Conservation (phyloP, 35 echinoderm and acorn worm genomes). For the Heliocidaris erythrogramma region DNA sequence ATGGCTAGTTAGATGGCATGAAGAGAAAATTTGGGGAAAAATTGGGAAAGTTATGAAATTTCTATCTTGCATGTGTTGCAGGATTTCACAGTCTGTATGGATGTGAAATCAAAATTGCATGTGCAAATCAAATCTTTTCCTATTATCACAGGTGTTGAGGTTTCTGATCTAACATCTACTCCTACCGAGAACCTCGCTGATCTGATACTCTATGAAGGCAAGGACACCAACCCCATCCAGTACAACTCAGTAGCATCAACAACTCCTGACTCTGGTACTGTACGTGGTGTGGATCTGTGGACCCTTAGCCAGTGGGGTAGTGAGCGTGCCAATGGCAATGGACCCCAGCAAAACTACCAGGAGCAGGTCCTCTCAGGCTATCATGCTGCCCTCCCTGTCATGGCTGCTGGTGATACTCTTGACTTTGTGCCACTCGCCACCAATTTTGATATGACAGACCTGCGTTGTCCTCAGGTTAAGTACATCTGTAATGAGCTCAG, state of each 20-base stretch:
- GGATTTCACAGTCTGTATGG: background rate
- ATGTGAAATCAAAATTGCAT: background rate
- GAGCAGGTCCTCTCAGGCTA: conserved; percentile 60
- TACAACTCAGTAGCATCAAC: conserved; percentile 10
- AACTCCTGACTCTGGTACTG: background rate
- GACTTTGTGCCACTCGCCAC: conserved; percentile 60
- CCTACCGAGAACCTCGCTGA: background rate
- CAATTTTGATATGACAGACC: conserved; percentile 78
- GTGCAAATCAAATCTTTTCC: conserved; percentile 40
- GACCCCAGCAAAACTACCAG: background rate
- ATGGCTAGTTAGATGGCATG: conserved; percentile 6
- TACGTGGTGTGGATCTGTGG: conserved; percentile 43
- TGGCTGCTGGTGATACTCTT: conserved; percentile 49
- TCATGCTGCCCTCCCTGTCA: conserved; percentile 63
- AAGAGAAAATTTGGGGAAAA: background rate
- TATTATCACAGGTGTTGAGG: conserved; percentile 48
- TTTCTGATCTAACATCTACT: background rate
- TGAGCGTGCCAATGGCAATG: conserved; percentile 46
- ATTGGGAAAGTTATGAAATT: background rate
- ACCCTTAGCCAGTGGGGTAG: conserved; percentile 48
- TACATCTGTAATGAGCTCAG: conserved; percentile 76
- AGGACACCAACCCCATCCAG: conserved; percentile 27
- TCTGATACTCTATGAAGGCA: conserved; percentile 42
- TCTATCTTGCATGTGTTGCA: background rate
- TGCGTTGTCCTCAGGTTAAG: conserved; percentile 63